These are phyloP conservation scores for Pterophyllum scalare DNA, from an alignment of 2,113 vertebrate genomes.

Conservation along the genomic window DNA sequence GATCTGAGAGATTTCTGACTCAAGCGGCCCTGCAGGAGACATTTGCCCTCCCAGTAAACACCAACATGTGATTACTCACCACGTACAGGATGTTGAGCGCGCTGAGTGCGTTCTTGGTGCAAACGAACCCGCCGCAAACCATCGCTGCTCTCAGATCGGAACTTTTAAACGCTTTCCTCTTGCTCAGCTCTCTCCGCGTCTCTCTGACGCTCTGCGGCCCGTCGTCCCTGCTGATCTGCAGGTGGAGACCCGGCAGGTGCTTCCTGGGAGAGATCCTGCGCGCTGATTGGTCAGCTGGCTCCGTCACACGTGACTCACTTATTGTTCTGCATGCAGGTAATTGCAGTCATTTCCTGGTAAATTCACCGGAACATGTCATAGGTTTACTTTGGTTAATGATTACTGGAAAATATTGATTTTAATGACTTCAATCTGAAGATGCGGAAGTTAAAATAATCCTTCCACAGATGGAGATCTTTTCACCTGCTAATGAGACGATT, in stretches of 20 bases:
- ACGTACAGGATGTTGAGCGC: constrained; percentile 70
- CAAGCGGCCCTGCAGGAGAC: background rate
- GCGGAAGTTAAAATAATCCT: background rate
- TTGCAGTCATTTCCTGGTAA: background rate
- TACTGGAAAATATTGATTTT: accelerated
- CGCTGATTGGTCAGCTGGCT: constrained; percentile 33
- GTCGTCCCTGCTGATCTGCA: background rate
- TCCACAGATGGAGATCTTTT: no score
- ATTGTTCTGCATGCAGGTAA: background rate
- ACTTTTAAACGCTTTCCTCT: background rate
- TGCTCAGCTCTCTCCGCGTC: accelerated
- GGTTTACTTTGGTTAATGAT: background rate
- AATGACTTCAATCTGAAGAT: background rate
- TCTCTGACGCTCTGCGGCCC: background rate
- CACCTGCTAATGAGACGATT: background rate
- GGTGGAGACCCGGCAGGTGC: background rate
- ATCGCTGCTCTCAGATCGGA: constrained; percentile 17
- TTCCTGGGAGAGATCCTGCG: constrained; percentile 31
- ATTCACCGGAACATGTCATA: background rate
- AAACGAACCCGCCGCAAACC: constrained; percentile 70
- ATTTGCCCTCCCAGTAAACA: accelerated
- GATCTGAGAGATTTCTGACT: background rate
- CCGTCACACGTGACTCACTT: background rate
- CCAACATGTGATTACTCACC: constrained; percentile 33
- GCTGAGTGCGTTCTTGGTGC: constrained; percentile 66